Percentiles rank a stretch among this genome's conserved stretches.
These are phyloP conservation scores for Bombylius major DNA, from an alignment of 2,888 invertebrate species.

Conservation along the genomic window DNA sequence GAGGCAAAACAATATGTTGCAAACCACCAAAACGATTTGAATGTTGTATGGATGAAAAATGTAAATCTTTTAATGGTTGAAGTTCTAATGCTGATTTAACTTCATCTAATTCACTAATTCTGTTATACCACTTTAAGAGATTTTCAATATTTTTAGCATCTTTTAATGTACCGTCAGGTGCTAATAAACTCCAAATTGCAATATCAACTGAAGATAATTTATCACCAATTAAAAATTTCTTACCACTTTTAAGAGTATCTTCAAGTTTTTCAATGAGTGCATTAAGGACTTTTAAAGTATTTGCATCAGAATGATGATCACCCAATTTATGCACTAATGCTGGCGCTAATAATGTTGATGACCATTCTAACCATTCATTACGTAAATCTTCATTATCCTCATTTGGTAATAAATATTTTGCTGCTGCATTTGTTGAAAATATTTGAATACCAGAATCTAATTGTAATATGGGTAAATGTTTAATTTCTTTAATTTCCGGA, in stretches of 20 bases:
- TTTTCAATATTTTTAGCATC: slow-evolving; percentile 43
- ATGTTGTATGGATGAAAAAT: slow-evolving; percentile 32
- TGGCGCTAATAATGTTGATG: slow-evolving; percentile 47
- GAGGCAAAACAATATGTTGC: slow-evolving; percentile 33
- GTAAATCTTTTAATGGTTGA: slow-evolving; percentile 28
- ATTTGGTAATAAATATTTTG: slow-evolving; percentile 49
- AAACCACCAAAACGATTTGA: slow-evolving; percentile 40
- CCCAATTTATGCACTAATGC: slow-evolving; percentile 41
- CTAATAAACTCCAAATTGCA: slow-evolving; percentile 59
- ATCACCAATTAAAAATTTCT: slow-evolving; percentile 46
- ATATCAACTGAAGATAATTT: slow-evolving; percentile 55
- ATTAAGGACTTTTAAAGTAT: slow-evolving; percentile 44
- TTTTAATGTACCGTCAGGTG: slow-evolving; percentile 50
- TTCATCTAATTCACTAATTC: slow-evolving; percentile 42
- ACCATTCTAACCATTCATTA: slow-evolving; percentile 53
- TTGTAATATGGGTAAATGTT: slow-evolving; percentile 52
- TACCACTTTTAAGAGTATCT: slow-evolving; percentile 37
- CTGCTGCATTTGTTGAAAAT: slow-evolving; percentile 61
- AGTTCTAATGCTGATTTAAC: slow-evolving; percentile 40
- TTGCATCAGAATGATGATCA: slow-evolving; percentile 40
- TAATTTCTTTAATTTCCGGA: slow-evolving; percentile 40
- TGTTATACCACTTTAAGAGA: slow-evolving; percentile 48
- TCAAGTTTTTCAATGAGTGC: slow-evolving; percentile 46
- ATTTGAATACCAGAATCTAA: slow-evolving; percentile 47
- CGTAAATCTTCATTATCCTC: slow-evolving; percentile 28